Evolutionary conservation across 2,113 vertebrate species (phyloP), one percentile per base, ranked within the genome.

Genomic region (Lontra canadensis): DNA sequence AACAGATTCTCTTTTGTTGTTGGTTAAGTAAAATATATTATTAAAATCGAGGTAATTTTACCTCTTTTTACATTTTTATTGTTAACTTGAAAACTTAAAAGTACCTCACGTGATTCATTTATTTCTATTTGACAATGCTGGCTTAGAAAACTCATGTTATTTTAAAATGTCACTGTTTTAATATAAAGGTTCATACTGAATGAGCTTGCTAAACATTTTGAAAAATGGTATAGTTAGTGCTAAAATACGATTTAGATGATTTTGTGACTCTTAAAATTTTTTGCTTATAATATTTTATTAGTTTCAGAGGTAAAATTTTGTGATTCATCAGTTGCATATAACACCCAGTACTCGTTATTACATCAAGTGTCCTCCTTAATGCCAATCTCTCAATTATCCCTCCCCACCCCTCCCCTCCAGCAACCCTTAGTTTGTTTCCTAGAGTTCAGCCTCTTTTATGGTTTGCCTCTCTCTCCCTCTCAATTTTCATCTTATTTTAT

Each of bases 61-160:
- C 21, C 34, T 42, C 34, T 23, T 95, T 25, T 94, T 61, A 36
- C 20, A 78, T 93, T 91, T 84, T 96, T 80, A n/a, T 57, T 84
- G 0, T 94, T 90, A 80, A 76, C 44, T 83, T 91, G 39, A 85
- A 90, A 96, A 74, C 21, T 88, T 90, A 42, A 42, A 95, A 69
- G 92, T 93, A 65, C 9, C 89, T 76, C 31, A n/a, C 76, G 1
- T 34, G 12, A 67, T 23, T 92, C 79, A 93, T 10, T 67, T 88
- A 49, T 94, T 90, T 96, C 26, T 93, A 8, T 67, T 88, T 93
- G 34, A 39, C 4, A 87, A 31, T 49, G n/a, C 13, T 69, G 17
- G 36, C 59, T 92, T 96, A 57, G 61, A 95, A 93, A 85, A n/a
- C 11, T 73, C 3, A 6, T 91, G 65, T 92, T n/a, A 67, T 67